A percentile compares a stretch with the other conserved stretches of the same genome.
Conservation (phyloP, 2,797 vertebrate species). For the Rhyacichthys aspro region DNA sequence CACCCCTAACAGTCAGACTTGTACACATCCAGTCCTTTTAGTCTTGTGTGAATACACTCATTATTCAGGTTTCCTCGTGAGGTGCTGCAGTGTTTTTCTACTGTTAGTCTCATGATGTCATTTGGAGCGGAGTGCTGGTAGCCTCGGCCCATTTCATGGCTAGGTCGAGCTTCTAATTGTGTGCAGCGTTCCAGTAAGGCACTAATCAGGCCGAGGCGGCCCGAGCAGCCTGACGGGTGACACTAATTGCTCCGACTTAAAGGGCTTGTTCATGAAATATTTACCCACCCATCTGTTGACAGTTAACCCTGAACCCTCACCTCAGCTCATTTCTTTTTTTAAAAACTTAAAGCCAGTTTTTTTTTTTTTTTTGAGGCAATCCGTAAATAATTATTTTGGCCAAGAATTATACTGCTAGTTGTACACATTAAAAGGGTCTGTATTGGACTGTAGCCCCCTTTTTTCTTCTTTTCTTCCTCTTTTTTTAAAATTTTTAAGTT, state of each 20-base stretch:
- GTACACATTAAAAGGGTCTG: too few species aligned
- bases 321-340: conserved; percentile 8
- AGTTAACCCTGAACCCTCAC: conserved; percentile 35
- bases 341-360: background rate
- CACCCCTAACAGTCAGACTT: too few species aligned
- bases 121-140: conserved; percentile 14
- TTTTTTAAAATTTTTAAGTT: too few species aligned
- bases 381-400: too few species aligned
- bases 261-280: conserved; percentile 53
- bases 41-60: conserved; percentile 24
- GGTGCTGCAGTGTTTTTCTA: conserved; percentile 18
- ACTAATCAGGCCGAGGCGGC: conserved; percentile 50
- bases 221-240: conserved; percentile 54
- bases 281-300: conserved; percentile 63
- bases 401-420: too few species aligned
- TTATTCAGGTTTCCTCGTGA: conserved; percentile 1
- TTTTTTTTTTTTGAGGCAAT: too few species aligned
- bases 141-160: conserved; percentile 40
- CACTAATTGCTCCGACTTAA: conserved; percentile 67
- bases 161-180: conserved; percentile 58
- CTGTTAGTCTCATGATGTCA: conserved; percentile 38
- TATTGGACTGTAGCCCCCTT: too few species aligned
- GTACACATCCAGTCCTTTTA: conserved; percentile 18
- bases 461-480: too few species aligned
- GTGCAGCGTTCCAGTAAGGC: conserved; percentile 59